Evolutionary conservation across 2,888 invertebrate genomes (phyloP), one percentile per base, ranked within the genome.

Genomic region (Hypolimnas misippus): DNA sequence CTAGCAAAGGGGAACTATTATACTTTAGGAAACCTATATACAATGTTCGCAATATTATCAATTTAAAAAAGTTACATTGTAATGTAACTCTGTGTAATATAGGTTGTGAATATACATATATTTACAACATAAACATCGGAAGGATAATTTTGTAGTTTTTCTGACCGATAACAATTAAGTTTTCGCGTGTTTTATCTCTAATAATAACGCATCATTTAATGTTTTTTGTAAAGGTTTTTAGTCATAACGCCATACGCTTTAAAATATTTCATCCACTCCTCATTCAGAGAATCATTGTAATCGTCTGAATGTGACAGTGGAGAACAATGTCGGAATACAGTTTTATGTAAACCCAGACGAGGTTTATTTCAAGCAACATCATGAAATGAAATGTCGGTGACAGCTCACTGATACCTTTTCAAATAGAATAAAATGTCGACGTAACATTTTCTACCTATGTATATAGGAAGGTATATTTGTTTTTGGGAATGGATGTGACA

Each of bases 381-480:
- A 16, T 35, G 25, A 25, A 59, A 53, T 46, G 35, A 53, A 53
- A 46, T 59, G 52, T 53, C 59, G 51, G 53, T n/a, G 35, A 42
- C 46, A 53, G 19, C 17, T n/a, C 44, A 33, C 44, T 31, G 35
- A 46, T 44, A 53, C 25, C 46, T 53, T 31, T 49, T 29, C 25
- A 29, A 49, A 49, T n/a, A 3, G 10, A 19, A 4, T 10, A n/a
- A 29, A n/a, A 14, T 21, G 29, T 21, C 21, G 10, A 21, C 19
- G 19, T 44, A 44, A 44, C 12, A n/a, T n/a, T 49, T 25, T 25
- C 3, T 7, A 29, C n/a, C 14, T 49, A 2, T 14, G 14, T 1
- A 8, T 14, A 25, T 49, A 25, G 25, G 17, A n/a, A n/a, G n/a
- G n/a, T n/a, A n/a, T n/a, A n/a, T 46, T 12, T 25, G 46, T 44